A percentile compares a stretch with the other conserved stretches of the same genome.
Evolutionary conservation across 1,140 invertebrate species (phyloP).

Genomic region (Idris sp.): DNA sequence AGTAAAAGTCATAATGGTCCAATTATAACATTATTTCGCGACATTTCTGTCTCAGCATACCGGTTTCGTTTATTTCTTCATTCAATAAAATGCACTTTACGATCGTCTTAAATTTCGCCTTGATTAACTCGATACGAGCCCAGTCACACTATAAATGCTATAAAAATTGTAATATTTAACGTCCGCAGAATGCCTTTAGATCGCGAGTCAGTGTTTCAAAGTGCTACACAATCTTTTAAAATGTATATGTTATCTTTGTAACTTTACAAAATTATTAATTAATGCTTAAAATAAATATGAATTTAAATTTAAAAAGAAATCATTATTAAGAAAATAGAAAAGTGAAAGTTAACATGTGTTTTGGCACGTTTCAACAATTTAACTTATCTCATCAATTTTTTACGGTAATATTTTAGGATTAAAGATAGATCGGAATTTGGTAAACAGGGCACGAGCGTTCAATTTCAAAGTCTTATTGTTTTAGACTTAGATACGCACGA

Average conservation of each 20-base stretch:
- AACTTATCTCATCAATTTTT: neutral
- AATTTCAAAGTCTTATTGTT: constrained; percentile 26
- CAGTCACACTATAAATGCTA: constrained; percentile 20
- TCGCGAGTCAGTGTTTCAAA: too few species aligned
- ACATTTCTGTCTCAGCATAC: constrained; percentile 3
- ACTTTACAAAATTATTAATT: too few species aligned
- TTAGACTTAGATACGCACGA: constrained; percentile 45
- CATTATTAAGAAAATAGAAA: too few species aligned
- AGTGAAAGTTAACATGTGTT: too few species aligned
- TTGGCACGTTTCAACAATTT: too few species aligned
- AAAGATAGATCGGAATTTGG: constrained; percentile 12
- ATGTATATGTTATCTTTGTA: too few species aligned
- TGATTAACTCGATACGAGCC: constrained; percentile 14
- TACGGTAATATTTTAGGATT: constrained; percentile 19
- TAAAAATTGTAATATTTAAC: constrained; percentile 17
- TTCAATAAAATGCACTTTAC: constrained; percentile 48
- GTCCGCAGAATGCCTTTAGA: too few species aligned
- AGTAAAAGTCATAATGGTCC: constrained; percentile 24
- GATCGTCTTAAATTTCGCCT: constrained; percentile 42
- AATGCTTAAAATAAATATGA: too few species aligned
- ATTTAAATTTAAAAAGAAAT: too few species aligned
- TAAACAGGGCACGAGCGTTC: constrained; percentile 30
- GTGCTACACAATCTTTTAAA: too few species aligned
- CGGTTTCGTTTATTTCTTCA: constrained; percentile 16
- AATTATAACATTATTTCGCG: constrained; percentile 31